Percentiles rank a stretch among this genome's conserved stretches.
phyloP scores from a whole-genome alignment of 2,797 vertebrate species.

The Myotis planiceps region DNA sequence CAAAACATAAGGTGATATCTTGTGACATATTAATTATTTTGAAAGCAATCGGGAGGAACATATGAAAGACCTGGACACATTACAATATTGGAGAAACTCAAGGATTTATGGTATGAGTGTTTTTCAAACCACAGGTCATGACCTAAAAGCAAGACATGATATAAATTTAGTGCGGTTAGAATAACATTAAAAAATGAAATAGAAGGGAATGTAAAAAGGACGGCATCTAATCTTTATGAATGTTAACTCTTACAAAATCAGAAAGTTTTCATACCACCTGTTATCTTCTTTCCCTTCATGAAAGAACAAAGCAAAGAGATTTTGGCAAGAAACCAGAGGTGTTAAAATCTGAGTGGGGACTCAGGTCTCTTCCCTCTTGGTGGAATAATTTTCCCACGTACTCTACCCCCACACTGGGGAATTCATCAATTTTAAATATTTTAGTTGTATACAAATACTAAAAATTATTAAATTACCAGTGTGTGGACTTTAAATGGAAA shows the following conservation, averaged over 20 bases:
- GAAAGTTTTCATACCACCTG: neutral
- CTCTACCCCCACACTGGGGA: neutral
- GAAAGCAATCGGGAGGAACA: neutral
- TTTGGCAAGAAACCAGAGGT: neutral
- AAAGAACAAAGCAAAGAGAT: neutral
- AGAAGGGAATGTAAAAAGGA: neutral
- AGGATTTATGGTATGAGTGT: neutral
- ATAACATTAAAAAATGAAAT: neutral
- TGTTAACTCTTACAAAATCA: neutral
- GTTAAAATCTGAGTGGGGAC: neutral
- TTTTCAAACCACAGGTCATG: constrained; percentile 1
- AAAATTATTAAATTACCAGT: neutral
- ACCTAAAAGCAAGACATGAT: neutral
- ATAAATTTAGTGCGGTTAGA: neutral
- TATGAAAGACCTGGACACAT: neutral
- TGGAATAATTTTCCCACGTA: neutral
- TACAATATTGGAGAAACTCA: neutral
- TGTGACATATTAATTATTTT: neutral
- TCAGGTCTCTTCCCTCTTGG: neutral
- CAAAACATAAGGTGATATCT: neutral
- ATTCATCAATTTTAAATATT: constrained; percentile 23
- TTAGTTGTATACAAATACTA: neutral
- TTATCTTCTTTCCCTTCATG: neutral
- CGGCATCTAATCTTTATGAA: neutral
- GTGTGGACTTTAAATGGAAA: neutral